Evolutionary conservation across 1,140 invertebrate genomes (phyloP).

Genomic region (Ganaspis sp.): DNA sequence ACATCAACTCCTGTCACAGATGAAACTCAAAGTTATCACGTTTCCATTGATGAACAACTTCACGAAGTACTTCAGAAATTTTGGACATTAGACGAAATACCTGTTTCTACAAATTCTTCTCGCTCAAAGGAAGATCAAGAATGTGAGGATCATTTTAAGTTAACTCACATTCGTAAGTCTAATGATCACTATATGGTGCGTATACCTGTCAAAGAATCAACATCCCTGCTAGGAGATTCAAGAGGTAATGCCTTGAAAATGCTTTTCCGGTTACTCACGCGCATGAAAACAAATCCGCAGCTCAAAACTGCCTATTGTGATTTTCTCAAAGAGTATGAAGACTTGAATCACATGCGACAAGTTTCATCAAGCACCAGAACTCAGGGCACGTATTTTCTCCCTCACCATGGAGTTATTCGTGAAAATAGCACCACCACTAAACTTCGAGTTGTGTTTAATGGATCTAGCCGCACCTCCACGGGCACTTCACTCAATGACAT

Average conservation of each 20-base stretch:
- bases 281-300: neutral
- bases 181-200: neutral
- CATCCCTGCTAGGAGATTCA: neutral
- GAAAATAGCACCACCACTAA: slow-evolving; percentile 4
- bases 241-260: neutral
- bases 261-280: neutral
- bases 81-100: neutral
- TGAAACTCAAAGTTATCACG: neutral
- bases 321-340: neutral
- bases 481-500: neutral
- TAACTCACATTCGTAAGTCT: neutral
- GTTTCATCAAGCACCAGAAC: neutral
- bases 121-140: neutral
- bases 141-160: neutral
- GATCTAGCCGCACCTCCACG: neutral
- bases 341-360: neutral
- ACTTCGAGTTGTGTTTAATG: slow-evolving; percentile 6
- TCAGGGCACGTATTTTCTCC: neutral
- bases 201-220: neutral
- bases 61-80: neutral
- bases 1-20: no score
- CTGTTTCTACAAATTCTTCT: neutral
- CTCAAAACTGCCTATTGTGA: neutral
- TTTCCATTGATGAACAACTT: neutral
- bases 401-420: slow-evolving; percentile 8